Base-by-base conservation (phyloP, 2,797 vertebrate genomes). In the Sebastes minor region DNA sequence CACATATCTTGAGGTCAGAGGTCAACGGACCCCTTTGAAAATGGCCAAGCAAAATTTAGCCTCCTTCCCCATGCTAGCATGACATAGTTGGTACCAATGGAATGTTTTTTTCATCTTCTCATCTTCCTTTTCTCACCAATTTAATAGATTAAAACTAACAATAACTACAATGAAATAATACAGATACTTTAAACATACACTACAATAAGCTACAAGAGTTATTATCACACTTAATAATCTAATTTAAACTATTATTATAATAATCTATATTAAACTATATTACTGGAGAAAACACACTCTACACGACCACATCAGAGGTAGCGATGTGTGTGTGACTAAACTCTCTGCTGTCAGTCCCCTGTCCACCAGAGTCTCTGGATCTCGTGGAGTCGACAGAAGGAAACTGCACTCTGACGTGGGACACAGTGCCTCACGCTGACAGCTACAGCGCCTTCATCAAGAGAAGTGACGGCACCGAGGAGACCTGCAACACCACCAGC, bases 361-460 rank as follows among this genome's bases (percentile, higher is more conserved):
- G 97, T 90, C 95, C 97, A 69, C 97, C 97, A 1, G 86, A 92
- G 85, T 93, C 94, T 66, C 79, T 97, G 86, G 89, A 49, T 7
- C 76, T 97, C 57, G 87, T 78, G 79, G 96, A 97, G 86, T 76
- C 91, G 0, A 57, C 90, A 27, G 90, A 93, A 8, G 96, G 94
- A 10, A 96, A 91, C 86, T 95, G 98, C 88, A 95, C 95, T 0
- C 93, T 99, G 70, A 94, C 86, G 0, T 98, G 98, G 98, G 91
- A 94, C 74, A 28, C 8, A 0, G 91, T 95, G 25, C 82, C 73
- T 59, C 79, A 97, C 3, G 93, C 94, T 0, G 94, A 97, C 61
- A 94, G 95, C 86, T 99, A 98, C 0, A 84, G 88, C 22, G 96
- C 95, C 61, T 97, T 96, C 86, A 95, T 98, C 82, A 97, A 97